Base-by-base conservation (phyloP, 2,888 invertebrate genomes). In the Odontothrips loti region DNA sequence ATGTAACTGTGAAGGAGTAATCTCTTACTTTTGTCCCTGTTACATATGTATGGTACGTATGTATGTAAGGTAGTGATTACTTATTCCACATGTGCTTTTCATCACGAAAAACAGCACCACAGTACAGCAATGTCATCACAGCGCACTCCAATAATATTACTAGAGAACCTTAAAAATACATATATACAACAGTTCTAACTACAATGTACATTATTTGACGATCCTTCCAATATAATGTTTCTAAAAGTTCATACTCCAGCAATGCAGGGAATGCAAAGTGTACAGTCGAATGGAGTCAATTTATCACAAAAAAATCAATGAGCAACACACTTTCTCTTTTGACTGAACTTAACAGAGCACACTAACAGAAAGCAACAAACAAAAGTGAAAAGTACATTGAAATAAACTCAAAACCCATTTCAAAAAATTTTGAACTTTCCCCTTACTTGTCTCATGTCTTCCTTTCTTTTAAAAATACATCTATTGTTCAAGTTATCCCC, bases 241-340 rank as follows among this genome's bases (percentile, higher is more conserved):
- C 58, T 75, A 23, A 11, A 75, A 75, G 23, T 75, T 27, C 27
- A 75, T 75, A 75, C 58, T 58, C 58, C 23, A 75, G 9, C 27
- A 75, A 75, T 75, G 27, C 27, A 58, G 20, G 58, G 58, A 58
- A 23, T 75, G 23, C 23, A 75, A 75, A 75, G 27, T 27, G n/a
- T 23, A 75, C 68, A 27, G 27, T 75, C 68, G 27, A 75, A 75
- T 75, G 68, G 68, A 75, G 68, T 75, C 23, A 75, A 27, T 75
- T 27, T 75, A 75, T 75, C 68, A 75, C 68, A 75, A 75, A 75
- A 27, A 75, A 75, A 75, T 75, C 68, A 75, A 75, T 75, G 68
- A 75, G 68, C 68, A 27, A 23, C 27, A 27, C 68, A 17, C n/a
- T 58, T 58, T 27, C 68, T 27, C 23, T 23, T 75, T 75, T 23